Percentiles rank a stretch among this genome's conserved stretches.
Conservation (phyloP, 1,140 invertebrate genomes). For the Venustaconcha ellipsiformis region DNA sequence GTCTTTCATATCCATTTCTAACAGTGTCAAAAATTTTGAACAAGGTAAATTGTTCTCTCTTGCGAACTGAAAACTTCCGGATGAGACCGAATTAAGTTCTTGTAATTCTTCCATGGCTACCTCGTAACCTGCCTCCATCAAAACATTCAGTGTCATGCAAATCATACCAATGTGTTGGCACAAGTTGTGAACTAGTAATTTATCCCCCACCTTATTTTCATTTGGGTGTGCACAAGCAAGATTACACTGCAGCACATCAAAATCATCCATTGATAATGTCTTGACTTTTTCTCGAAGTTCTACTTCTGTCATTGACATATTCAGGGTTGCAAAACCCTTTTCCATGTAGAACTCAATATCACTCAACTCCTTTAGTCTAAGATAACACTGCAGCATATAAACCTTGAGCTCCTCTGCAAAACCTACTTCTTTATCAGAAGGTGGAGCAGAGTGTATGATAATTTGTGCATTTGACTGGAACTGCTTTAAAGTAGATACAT, state of each 20-base stretch:
- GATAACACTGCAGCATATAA: conserved; percentile 44
- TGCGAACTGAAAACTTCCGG: too few species aligned
- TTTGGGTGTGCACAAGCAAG: conserved; percentile 1
- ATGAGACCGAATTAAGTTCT: not conserved
- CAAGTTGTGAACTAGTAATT: conserved; percentile 13
- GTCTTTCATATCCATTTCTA: conserved; percentile 14
- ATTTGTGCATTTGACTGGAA: conserved; percentile 54
- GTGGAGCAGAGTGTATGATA: conserved; percentile 28
- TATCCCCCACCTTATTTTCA: not conserved
- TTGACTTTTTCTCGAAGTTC: conserved; percentile 9
- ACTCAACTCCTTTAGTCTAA: conserved; percentile 15
- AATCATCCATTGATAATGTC: conserved; percentile 9
- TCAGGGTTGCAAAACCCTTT: not conserved
- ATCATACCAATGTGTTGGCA: conserved; percentile 32
- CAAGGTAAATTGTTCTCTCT: too few species aligned
- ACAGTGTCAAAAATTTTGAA: too few species aligned
- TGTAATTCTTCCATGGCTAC: conserved; percentile 40
- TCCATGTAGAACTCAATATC: conserved; percentile 19
- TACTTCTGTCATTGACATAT: conserved; percentile 11
- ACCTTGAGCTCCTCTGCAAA: conserved; percentile 32
- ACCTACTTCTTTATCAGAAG: not conserved
- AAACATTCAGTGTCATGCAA: conserved; percentile 33
- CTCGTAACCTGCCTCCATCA: conserved; percentile 32
- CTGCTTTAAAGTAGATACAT: conserved; percentile 26
- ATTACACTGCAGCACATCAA: conserved; percentile 23